Evolutionary conservation across 92 coral and sea anemone genomes (phyloP).

Genomic region (Metridium senile): DNA sequence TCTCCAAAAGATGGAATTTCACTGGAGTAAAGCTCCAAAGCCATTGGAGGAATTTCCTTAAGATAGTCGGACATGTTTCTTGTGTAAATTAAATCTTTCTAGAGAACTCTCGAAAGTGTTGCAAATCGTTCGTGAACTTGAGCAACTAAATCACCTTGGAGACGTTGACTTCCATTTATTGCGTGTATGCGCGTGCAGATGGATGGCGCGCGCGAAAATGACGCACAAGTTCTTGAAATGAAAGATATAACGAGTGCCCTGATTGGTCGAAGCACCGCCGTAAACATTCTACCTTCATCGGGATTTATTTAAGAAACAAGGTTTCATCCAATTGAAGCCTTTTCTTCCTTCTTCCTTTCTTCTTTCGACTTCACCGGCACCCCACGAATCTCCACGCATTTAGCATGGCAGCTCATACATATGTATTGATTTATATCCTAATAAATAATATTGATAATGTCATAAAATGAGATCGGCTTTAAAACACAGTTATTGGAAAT

Average conservation of each 20-base stretch:
- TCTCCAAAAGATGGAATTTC: not conserved
- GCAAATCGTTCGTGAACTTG: not conserved
- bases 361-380: too few relatives aligned
- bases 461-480: too few relatives aligned
- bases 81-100: not conserved
- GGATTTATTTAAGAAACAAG: too few relatives aligned
- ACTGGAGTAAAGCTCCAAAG: not conserved
- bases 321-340: too few relatives aligned
- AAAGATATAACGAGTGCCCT: not conserved
- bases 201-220: not conserved
- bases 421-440: too few relatives aligned
- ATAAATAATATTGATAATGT: too few relatives aligned
- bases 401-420: too few relatives aligned
- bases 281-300: too few relatives aligned
- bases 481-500: too few relatives aligned
- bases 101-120: not conserved
- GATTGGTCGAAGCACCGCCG: not conserved
- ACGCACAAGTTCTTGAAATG: not conserved
- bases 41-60: not conserved
- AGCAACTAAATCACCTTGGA: not conserved
- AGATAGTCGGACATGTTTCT: not conserved
- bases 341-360: too few relatives aligned
- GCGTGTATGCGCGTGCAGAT: not conserved
- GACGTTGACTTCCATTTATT: not conserved
- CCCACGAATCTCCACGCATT: too few relatives aligned